phyloP scores from a whole-genome alignment of 2,113 vertebrate genomes.

The Phalacrocorax carbo region DNA sequence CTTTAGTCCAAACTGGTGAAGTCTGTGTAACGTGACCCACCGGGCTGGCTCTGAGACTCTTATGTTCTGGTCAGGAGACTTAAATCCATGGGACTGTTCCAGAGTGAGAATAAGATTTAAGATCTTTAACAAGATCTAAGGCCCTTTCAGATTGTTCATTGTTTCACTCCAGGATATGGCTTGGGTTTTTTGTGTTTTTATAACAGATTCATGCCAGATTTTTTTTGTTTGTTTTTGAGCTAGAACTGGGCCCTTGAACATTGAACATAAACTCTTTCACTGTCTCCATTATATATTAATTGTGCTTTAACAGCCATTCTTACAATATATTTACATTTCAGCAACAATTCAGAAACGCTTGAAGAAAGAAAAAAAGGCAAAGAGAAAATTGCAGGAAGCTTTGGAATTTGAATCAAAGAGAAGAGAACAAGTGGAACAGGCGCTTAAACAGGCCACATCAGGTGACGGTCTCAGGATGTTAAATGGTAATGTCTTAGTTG shows the following conservation, averaged over 20 bases:
- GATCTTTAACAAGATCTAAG: neutral
- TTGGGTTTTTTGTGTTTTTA: neutral
- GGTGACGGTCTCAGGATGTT: conserved; percentile 83
- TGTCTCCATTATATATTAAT: neutral
- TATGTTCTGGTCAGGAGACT: neutral
- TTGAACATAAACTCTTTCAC: neutral
- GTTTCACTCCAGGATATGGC: neutral
- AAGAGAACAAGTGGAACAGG: conserved; percentile 87
- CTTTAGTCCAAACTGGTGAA: neutral
- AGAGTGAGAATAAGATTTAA: neutral
- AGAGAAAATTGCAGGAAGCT: conserved; percentile 92
- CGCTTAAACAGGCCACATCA: conserved; percentile 82
- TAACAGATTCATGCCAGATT: neutral
- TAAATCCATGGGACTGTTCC: neutral
- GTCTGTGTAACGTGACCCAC: neutral
- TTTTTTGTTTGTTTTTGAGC: neutral
- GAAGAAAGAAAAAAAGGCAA: conserved; percentile 92
- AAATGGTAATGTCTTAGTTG: conserved; percentile 76
- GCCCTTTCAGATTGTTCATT: neutral
- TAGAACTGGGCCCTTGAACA: neutral
- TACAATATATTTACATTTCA: conserved; percentile 51
- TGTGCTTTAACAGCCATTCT: neutral
- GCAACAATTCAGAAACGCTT: conserved; percentile 89
- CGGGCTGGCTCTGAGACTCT: neutral
- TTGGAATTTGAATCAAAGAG: conserved; percentile 89